phyloP scores from a whole-genome alignment of 2,797 vertebrate species.

The Xiphophorus birchmanni region DNA sequence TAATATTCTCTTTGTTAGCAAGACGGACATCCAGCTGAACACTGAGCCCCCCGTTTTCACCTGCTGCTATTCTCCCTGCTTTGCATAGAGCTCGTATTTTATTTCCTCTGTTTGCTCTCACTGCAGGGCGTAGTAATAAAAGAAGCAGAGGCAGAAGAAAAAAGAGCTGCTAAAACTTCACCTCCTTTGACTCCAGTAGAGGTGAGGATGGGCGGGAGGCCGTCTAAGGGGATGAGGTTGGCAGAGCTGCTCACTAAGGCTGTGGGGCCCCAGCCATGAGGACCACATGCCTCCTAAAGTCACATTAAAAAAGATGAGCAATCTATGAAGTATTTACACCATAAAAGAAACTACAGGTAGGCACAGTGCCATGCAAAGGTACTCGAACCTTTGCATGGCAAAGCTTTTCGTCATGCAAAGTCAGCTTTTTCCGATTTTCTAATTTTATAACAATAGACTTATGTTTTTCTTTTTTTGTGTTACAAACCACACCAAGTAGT shows the following conservation, averaged over 20 bases:
- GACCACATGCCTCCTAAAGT: constrained; percentile 80
- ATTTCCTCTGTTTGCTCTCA: constrained; percentile 1
- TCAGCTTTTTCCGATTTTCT: neutral
- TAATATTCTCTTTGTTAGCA: no score
- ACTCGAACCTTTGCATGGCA: neutral
- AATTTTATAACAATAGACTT: neutral
- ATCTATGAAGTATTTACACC: neutral
- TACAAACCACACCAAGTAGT: neutral
- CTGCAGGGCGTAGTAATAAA: neutral
- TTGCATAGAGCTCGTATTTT: constrained; percentile 2
- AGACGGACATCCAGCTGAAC: neutral
- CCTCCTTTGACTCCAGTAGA: constrained; percentile 99
- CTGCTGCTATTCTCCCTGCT: neutral
- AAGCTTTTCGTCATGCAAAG: no score
- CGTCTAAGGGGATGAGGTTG: constrained; percentile 94
- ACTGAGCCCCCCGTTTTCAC: neutral
- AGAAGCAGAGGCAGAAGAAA: neutral
- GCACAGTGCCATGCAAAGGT: neutral
- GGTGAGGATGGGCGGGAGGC: constrained; percentile 97
- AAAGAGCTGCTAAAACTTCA: constrained; percentile 52
- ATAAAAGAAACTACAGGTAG: neutral
- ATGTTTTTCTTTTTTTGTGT: neutral
- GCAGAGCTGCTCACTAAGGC: constrained; percentile 91
- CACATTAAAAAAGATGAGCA: constrained; percentile 2
- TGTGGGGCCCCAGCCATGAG: constrained; percentile 76